Percentiles rank a stretch among this genome's conserved stretches.
Conservation (phyloP, 2,888 invertebrate species). For the Drosophila macrospina region DNA sequence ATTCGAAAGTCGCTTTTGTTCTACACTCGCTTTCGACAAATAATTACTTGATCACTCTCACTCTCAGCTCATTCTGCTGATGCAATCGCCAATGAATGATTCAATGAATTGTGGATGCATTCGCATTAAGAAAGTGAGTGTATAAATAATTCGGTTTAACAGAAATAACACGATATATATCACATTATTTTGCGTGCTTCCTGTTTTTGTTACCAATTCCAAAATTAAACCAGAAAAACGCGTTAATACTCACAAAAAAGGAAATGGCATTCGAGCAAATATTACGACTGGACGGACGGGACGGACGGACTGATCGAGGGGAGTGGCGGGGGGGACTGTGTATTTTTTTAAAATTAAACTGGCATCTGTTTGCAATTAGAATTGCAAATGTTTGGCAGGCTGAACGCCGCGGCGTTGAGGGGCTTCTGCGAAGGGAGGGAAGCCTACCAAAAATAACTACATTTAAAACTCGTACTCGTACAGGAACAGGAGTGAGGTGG, state of each 20-base stretch:
- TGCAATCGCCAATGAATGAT: not conserved
- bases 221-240: constrained; percentile 70
- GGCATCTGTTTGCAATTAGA: constrained; percentile 68
- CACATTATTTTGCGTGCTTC: constrained; percentile 41
- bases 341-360: constrained; percentile 60
- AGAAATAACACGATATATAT: constrained; percentile 4
- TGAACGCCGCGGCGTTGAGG: not conserved
- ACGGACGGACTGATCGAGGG: no score
- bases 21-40: not conserved
- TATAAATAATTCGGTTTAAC: constrained; percentile 16
- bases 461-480: constrained; percentile 25
- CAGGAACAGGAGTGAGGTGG: not conserved
- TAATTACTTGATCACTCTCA: constrained; percentile 6
- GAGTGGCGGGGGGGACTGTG: not conserved
- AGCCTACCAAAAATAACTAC: constrained; percentile 62
- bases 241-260: constrained; percentile 55
- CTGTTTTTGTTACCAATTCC: constrained; percentile 56
- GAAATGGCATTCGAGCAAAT: constrained; percentile 45
- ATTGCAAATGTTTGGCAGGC: constrained; percentile 65
- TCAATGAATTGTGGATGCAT: constrained; percentile 1
- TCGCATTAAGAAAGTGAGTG: not conserved
- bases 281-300: constrained; percentile 19
- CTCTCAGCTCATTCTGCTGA: not conserved
- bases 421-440: not conserved
- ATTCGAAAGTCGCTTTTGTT: not conserved